Base-by-base conservation (phyloP, 2,113 vertebrate species). In the Ptilorrhoa leucosticta region DNA sequence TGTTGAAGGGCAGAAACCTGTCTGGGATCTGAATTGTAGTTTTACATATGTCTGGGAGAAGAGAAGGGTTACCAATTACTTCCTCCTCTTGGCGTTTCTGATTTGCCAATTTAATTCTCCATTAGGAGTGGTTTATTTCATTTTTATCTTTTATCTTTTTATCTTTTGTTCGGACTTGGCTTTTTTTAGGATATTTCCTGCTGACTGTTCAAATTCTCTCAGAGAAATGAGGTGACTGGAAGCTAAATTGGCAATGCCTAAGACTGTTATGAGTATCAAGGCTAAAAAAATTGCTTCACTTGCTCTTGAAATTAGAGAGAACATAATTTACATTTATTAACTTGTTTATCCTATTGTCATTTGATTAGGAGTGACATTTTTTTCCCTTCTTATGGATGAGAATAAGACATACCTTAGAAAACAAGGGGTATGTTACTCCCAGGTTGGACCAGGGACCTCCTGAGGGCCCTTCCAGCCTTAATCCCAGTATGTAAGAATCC, bases 341-440 rank as follows among this genome's bases (percentile, higher is more conserved):
- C 2, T 60, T 68, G 17, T 40, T 96, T 58, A 57, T 8, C 15
- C 44, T 63, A 13, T 30, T 83, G 21, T 12, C 5, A 39, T 35
- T 82, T 88, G 17, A 69, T 44, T 69, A 51, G 18, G 14, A 33
- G 1, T 58, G 27, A 13, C 9, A 10, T 51, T 33, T 42, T 48
- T n/a, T 64, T 9, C 30, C 0, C 22, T 68, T 7, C 3, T 54
- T 76, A 40, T 68, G 15, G 6, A 54, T 45, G 6, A 75, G 79
- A 65, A 51, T 18, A 63, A 48, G 18, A 64, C 11, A 4, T 24
- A 50, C 19, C 35, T 60, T 53, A n/a, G 20, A 58, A 35, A 60
- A 24, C 4, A 60, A 37, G 20, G 14, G 2, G 3, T 21, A 16
- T 0, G 0, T 57, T 65, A 30, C 6, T 26, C 20, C 14, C n/a